Evolutionary conservation across 2,888 invertebrate species (phyloP), one percentile per base, ranked within the genome.

Genomic region (Crepidodera aurea): DNA sequence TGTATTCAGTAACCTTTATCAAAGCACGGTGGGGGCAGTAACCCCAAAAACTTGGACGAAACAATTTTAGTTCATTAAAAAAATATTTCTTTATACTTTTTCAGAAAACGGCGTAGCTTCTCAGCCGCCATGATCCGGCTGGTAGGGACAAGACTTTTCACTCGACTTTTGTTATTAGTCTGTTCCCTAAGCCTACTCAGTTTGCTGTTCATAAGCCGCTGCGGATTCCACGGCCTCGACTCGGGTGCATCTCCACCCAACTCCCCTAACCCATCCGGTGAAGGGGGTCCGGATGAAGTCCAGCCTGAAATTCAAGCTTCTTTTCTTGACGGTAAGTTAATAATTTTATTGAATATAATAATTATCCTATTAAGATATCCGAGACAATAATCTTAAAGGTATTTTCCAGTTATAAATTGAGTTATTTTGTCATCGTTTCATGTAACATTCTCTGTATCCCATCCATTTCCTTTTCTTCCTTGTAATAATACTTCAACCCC

Each of bases 141-240:
- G 73, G 78, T 84, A 75, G 84, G 84, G 71, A 84, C 84, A 79
- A 80, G 85, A 72, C 79, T 85, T 73, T 81, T 85, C 74, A 84
- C 85, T 71, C 82, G 85, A 74, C 83, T 85, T 67, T 82, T 85
- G 70, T 81, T 85, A 66, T 81, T 85, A 70, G 83, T 85, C 51
- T 85, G 85, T 69, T 83, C 84, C 55, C 78, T 85, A 64, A 84
- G 84, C 69, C 79, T 85, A 68, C 77, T 85, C 68, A 85, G 85
- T 65, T 81, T 85, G 57, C 81, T 86, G 44, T 83, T 86, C 66
- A 79, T 86, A 62, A 84, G 84, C 68, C 82, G 84, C 42, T 86
- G 86, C 71, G 84, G 85, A 42, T 80, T 85, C 37, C 78, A 75
- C 63, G 78, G 77, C 46, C 73, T 79, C 32, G 81, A 80, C 61